phyloP scores from a whole-genome alignment of 2,888 invertebrate genomes.

The Tricholauxania praeusta region DNA sequence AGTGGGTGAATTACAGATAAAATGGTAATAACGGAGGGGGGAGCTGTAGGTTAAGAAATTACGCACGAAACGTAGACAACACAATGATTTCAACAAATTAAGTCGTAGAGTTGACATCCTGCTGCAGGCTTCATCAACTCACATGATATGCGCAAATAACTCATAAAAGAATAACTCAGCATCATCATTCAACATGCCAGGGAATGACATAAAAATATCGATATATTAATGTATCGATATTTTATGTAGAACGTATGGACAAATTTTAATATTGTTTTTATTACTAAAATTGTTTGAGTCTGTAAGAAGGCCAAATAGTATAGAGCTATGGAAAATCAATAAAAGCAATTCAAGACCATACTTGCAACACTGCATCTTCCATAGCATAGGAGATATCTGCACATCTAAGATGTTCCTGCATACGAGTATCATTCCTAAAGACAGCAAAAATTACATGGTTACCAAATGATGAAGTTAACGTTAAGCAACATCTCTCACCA shows the following conservation, averaged over 20 bases:
- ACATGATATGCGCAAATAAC: conserved; percentile 19
- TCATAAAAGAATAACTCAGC: conserved; percentile 4
- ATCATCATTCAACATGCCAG: neutral
- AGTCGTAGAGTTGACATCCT: neutral
- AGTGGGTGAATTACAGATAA: too few relatives aligned
- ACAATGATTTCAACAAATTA: conserved; percentile 13
- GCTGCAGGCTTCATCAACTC: conserved; percentile 8
- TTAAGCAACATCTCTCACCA: neutral
- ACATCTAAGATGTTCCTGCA: neutral
- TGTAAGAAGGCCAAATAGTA: too few relatives aligned
- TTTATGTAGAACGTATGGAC: too few relatives aligned
- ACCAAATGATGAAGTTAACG: neutral
- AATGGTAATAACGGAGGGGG: neutral
- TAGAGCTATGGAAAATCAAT: too few relatives aligned
- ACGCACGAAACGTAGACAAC: too few relatives aligned
- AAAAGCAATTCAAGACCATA: too few relatives aligned
- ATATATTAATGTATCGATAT: too few relatives aligned
- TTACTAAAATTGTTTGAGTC: too few relatives aligned
- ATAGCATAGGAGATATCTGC: neutral
- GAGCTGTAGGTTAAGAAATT: neutral
- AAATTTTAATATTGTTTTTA: too few relatives aligned
- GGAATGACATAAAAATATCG: too few relatives aligned
- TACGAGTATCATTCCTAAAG: too few relatives aligned
- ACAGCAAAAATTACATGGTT: neutral
- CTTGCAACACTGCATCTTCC: too few relatives aligned